Evolutionary conservation across 2,113 vertebrate species (phyloP).

Genomic region (Myiozetetes cayanensis): DNA sequence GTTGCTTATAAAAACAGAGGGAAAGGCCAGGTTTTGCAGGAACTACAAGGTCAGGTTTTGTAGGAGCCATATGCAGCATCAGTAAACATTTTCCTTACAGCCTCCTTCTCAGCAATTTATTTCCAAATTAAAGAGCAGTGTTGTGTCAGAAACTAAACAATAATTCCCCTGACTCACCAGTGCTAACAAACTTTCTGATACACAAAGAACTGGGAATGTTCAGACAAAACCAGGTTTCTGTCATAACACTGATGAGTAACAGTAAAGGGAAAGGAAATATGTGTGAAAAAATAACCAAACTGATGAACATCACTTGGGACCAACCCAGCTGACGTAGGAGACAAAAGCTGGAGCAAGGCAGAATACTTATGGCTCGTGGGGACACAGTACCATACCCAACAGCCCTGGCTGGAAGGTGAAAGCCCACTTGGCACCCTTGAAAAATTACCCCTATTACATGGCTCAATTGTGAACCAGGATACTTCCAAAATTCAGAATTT

Average conservation of each 20-base stretch:
- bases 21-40: neutral
- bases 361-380: rapidly evolving
- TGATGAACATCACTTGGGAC: neutral
- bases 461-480: neutral
- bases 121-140: neutral
- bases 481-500: neutral
- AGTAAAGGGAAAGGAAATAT: neutral
- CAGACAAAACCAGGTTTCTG: neutral
- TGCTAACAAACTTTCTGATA: neutral
- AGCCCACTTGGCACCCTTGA: neutral
- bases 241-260: neutral
- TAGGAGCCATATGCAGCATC: neutral
- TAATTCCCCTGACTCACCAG: neutral
- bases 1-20: neutral
- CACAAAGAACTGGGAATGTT: neutral
- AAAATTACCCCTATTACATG: neutral
- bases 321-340: neutral
- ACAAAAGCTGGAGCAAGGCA: neutral
- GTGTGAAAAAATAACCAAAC: neutral
- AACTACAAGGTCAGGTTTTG: neutral
- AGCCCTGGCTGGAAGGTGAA: neutral
- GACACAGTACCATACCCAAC: neutral
- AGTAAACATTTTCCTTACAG: neutral
- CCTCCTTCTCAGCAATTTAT: neutral
- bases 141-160: neutral